phyloP scores from a whole-genome alignment of 2,888 invertebrate species.

The Cheiracanthium punctorium region DNA sequence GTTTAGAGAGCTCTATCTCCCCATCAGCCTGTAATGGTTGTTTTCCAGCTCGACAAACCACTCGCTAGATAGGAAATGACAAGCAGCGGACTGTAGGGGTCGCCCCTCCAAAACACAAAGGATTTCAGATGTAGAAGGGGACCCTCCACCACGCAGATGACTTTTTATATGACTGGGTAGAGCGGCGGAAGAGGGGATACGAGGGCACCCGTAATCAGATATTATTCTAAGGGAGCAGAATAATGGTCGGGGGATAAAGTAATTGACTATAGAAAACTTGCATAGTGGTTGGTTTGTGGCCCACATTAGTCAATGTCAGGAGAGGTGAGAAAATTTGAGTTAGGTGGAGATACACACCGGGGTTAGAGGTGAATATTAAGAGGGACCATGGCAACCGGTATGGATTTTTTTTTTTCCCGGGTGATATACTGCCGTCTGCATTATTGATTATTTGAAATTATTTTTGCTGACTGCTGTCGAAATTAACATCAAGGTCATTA shows the following conservation, averaged over 20 bases:
- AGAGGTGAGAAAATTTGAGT: conserved; percentile 13
- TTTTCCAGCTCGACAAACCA: conserved; percentile 65
- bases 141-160: conserved; percentile 46
- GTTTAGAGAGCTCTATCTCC: conserved; percentile 28
- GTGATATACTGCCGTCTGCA: too few species aligned
- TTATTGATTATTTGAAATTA: too few species aligned
- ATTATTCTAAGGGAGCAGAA: conserved; percentile 50
- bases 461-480: too few species aligned
- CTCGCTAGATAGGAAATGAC: conserved; percentile 67
- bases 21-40: conserved; percentile 64
- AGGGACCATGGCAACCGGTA: background rate
- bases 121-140: conserved; percentile 32
- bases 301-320: conserved; percentile 53
- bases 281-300: conserved; percentile 28
- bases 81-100: conserved; percentile 28
- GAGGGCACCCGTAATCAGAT: conserved; percentile 53
- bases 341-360: background rate
- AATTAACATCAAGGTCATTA: too few species aligned
- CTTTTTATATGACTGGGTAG: conserved; percentile 48
- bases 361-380: conserved; percentile 8
- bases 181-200: conserved; percentile 5
- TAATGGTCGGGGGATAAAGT: conserved; percentile 53
- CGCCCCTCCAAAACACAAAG: conserved; percentile 31
- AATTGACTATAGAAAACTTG: conserved; percentile 53
- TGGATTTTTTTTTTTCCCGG: background rate